phyloP scores from a whole-genome alignment of 1,140 invertebrate species.

The Chelonus insularis region DNA sequence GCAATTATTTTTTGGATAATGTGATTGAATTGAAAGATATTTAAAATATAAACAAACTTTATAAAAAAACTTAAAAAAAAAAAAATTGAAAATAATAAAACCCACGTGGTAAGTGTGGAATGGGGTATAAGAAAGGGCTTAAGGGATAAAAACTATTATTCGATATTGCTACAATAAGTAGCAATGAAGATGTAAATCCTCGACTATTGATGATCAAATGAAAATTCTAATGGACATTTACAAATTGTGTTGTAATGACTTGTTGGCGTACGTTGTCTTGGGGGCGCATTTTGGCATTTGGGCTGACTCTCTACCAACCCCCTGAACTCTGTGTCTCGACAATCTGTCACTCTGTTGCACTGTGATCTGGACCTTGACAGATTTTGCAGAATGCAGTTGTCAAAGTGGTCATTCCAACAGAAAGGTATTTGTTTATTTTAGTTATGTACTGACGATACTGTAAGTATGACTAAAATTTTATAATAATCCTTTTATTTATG shows the following conservation, averaged over 20 bases:
- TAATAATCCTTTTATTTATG: neutral
- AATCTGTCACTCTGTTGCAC: constrained; percentile 34
- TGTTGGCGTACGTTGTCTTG: constrained; percentile 39
- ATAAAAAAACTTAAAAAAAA: neutral
- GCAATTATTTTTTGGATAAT: neutral
- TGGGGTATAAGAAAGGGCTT: neutral
- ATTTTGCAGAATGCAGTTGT: constrained; percentile 89
- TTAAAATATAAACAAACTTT: neutral
- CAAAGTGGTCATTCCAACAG: constrained; percentile 97
- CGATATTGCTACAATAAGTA: constrained; percentile 10
- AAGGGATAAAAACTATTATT: constrained; percentile 7
- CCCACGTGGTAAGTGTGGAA: neutral
- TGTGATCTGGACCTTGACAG: constrained; percentile 59
- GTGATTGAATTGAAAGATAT: neutral
- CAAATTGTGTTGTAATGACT: constrained; percentile 52
- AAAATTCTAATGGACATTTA: constrained; percentile 49
- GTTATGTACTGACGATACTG: constrained; percentile 34
- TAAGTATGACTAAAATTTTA: constrained; percentile 41
- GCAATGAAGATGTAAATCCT: constrained; percentile 8
- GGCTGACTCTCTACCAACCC: constrained; percentile 10
- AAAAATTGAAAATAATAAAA: neutral
- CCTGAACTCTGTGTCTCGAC: constrained; percentile 39
- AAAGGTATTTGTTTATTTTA: constrained; percentile 70
- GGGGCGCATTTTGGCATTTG: constrained; percentile 26
- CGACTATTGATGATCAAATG: constrained; percentile 25